Percentiles rank a stretch among this genome's conserved stretches.
Evolutionary conservation across 1,140 invertebrate genomes (phyloP).

Genomic region (Vanessa tameamea): DNA sequence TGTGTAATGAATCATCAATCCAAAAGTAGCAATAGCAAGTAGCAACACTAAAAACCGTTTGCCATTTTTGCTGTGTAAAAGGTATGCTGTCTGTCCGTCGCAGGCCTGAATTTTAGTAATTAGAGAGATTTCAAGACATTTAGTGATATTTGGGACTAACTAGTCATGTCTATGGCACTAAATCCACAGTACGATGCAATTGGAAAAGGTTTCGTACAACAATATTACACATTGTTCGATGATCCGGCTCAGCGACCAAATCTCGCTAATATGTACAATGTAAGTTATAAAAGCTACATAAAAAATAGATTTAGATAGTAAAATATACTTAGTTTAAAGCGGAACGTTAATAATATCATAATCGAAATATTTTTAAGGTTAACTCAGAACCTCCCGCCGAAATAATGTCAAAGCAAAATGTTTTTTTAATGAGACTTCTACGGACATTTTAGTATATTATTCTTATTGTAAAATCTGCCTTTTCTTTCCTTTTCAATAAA

Average conservation of each 20-base stretch:
- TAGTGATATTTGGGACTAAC: slow-evolving; percentile 46
- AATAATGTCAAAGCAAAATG: slow-evolving; percentile 22
- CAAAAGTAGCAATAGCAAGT: not conserved
- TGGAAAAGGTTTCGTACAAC: slow-evolving; percentile 94
- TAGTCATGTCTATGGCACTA: slow-evolving; percentile 85
- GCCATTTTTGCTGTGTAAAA: slow-evolving; percentile 46
- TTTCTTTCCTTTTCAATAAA: not conserved
- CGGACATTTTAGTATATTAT: not conserved
- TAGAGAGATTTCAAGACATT: slow-evolving; percentile 47
- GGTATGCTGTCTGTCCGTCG: slow-evolving; percentile 44
- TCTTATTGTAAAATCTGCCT: not conserved
- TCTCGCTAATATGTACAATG: slow-evolving; percentile 95
- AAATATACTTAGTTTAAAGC: not conserved
- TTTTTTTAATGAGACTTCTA: not conserved
- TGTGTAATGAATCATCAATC: slow-evolving; percentile 7
- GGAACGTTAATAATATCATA: not conserved
- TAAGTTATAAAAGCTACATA: slow-evolving; percentile 82
- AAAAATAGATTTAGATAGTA: not conserved
- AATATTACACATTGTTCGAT: slow-evolving; percentile 95
- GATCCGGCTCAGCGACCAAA: slow-evolving; percentile 89
- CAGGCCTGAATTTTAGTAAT: slow-evolving; percentile 50
- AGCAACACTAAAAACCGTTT: slow-evolving; percentile 27
- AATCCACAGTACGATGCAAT: slow-evolving; percentile 95
- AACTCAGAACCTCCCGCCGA: slow-evolving; percentile 41
- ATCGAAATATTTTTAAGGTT: slow-evolving; percentile 38